Base-by-base conservation (phyloP, 2,113 vertebrate species). In the Pica pica region DNA sequence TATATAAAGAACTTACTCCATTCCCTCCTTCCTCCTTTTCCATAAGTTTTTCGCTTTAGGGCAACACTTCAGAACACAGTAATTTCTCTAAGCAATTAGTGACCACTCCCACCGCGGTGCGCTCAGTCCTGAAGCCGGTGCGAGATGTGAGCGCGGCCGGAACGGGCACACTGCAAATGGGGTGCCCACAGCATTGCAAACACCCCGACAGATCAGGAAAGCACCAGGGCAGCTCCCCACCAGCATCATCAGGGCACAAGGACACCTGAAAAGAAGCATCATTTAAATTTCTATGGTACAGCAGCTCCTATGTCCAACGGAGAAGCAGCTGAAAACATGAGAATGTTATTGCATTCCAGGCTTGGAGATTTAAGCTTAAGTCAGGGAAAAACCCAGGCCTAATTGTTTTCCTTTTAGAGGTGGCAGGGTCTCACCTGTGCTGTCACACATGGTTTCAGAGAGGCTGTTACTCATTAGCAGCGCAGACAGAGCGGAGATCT, bases 81-180 rank as follows among this genome's bases (percentile, higher is more conserved):
- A 30, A 41, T 30, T 41, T 31, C 12, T 42, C 53, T 17, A 12
- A 44, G 13, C 15, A 14, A 16, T 16, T 2, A 30, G 28, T 5
- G 20, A 60, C 4, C 12, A 0, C 3, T 26, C 30, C 26, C 20
- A 9, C 21, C 35, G 6, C 0, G 27, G 37, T 1, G 4, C 0
- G 0, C 35, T 19, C 57, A 18, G 49, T 24, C n/a, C 50, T 20
- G 8, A n/a, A 16, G 65, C 27, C 14, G 13, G 39, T 6, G 55
- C 16, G 16, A 28, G 50, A 4, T 2, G 44, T 13, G 42, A 5
- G 9, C 5, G 30, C 77, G 57, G 77, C 44, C 64, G 82, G 68
- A 28, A 7, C 28, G 39, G 50, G 31, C n/a, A 15, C 27, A 3
- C 3, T 7, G 20, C 26, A 7, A 11, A 11, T 0, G 5, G 24